Evolutionary conservation across 2,113 vertebrate species (phyloP), one percentile per base, ranked within the genome.

Genomic region (Trichechus manatus): DNA sequence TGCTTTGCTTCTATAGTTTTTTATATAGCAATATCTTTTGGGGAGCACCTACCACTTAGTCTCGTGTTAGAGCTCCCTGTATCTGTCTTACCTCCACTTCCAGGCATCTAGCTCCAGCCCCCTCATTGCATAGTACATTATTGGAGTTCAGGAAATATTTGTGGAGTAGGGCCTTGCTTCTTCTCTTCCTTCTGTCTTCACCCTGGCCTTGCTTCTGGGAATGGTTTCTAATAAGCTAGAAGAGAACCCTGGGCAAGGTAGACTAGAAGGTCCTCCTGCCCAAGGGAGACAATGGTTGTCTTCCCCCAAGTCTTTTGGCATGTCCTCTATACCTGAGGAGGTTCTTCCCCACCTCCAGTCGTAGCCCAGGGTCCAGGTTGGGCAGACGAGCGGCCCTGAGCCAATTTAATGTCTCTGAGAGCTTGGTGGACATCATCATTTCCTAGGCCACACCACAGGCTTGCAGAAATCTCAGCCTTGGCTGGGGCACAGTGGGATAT

Each of bases 181-280:
- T 86, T 66, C 56, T 87, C 87, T 29, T 72, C 25, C 15, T 86
- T 42, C 79, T 87, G 56, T 77, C 79, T 33, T 94, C 11, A 4
- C 42, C n/a, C n/a, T 74, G 75, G 61, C 25, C 50, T 80, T 95
- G 66, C n/a, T 85, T 84, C 86, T 94, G 74, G 68, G 56, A n/a
- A 42, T 39, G n/a, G 31, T 87, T 84, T 90, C 90, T 95, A 75
- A 53, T 36, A n/a, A 84, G 36, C 75, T n/a, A 77, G 74, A 39
- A 87, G 87, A 89, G 74, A 90, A 10, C 50, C 25, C 31, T 89
- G 14, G 20, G 5, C 33, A 74, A 87, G 42, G 56, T 79, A 89
- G 50, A 70, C 22, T 39, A 68, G 36, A 89, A 92, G 77, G 11
- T 50, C 39, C 70, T 82, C 17, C 56, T 79, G 56, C 53, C 61